These are phyloP conservation scores for Syngnathus typhle DNA, from an alignment of 2,113 vertebrate species.

Conservation along the genomic window DNA sequence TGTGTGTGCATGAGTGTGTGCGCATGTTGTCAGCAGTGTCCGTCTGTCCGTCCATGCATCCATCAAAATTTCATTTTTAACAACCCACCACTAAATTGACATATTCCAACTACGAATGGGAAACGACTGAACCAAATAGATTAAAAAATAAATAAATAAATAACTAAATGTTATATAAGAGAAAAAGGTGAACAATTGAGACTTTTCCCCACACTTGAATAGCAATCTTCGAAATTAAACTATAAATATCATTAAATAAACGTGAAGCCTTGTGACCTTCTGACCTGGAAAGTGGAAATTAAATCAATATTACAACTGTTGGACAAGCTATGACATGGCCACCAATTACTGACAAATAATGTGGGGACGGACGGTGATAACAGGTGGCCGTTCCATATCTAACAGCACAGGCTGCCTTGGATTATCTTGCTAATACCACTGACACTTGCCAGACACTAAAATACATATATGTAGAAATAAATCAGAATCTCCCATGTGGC, in stretches of 20 bases:
- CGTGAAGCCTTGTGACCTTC: background rate
- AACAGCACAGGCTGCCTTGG: background rate
- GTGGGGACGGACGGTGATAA: background rate
- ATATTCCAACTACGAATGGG: no score
- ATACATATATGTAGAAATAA: background rate
- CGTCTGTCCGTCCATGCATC: no score
- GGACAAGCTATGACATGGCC: background rate
- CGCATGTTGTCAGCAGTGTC: background rate
- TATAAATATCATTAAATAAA: background rate
- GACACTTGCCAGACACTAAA: constrained; percentile 6
- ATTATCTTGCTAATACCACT: constrained; percentile 4
- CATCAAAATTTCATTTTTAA: no score
- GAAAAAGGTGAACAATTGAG: no score
- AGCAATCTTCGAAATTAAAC: background rate
- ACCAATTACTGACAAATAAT: background rate
- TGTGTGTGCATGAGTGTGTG: constrained; percentile 9
- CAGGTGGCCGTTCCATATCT: background rate
- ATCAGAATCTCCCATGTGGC: background rate
- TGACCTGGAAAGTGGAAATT: background rate
- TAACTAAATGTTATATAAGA: no score
- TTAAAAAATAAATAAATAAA: no score
- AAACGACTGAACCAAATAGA: no score
- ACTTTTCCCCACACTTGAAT: no score
- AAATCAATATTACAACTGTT: background rate
- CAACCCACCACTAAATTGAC: no score